Conservation (phyloP, 1,140 invertebrate genomes). For the Patella vulgata region DNA sequence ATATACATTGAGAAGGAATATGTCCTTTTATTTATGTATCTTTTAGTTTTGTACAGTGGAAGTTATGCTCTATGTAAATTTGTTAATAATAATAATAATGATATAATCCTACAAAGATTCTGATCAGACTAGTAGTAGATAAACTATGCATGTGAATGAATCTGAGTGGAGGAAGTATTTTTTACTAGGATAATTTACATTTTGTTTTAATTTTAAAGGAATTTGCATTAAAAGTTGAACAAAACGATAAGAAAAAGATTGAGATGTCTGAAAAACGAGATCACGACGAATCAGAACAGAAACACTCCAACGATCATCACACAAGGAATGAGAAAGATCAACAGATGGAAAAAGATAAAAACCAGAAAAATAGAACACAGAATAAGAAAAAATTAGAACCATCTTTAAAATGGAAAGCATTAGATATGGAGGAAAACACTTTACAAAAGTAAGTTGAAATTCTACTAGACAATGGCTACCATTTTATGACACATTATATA, state of each 20-base stretch:
- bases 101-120: too few relatives aligned
- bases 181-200: too few relatives aligned
- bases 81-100: too few relatives aligned
- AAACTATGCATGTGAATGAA: too few relatives aligned
- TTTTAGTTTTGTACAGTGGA: too few relatives aligned
- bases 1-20: too few relatives aligned
- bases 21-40: too few relatives aligned
- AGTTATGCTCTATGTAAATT: too few relatives aligned
- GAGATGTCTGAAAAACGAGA: constrained; percentile 24
- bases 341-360: constrained; percentile 41
- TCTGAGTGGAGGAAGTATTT: too few relatives aligned
- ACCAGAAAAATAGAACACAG: constrained; percentile 46
- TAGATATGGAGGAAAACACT: constrained; percentile 58
- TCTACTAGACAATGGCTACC: not conserved
- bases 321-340: constrained; percentile 33
- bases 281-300: constrained; percentile 35
- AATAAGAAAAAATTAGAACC: constrained; percentile 61
- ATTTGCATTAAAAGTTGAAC: constrained; percentile 43
- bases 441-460: constrained; percentile 28
- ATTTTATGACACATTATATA: not conserved
- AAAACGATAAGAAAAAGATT: constrained; percentile 31
- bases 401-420: constrained; percentile 61
- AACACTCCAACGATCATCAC: constrained; percentile 30
- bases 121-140: too few relatives aligned
- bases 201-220: constrained; percentile 36